Evolutionary conservation across 2,113 vertebrate genomes (phyloP), one percentile per base, ranked within the genome.

Genomic region (Paramormyrops kingsleyae): DNA sequence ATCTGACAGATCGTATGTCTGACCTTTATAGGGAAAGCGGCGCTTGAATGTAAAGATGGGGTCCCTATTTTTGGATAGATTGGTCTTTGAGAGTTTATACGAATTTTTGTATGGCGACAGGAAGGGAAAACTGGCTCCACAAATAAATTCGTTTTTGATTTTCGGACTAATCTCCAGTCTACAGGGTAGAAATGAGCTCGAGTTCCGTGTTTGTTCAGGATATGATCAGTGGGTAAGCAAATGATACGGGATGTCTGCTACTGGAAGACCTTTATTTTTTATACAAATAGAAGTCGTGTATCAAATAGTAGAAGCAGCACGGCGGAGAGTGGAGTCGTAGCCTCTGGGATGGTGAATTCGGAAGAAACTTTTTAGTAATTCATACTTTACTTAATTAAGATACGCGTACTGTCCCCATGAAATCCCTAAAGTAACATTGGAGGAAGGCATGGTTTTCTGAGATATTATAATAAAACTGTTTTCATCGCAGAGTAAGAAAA

Each of bases 361-460:
- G 31, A 17, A 13, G 35, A 88, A 88, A 59, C 56, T 87, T 56
- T 66, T 35, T 66, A 39, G 13, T 15, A 39, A 49, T 66, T 24
- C 42, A 10, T 59, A 31, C 35, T 80, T 56, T 12, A 35, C 94
- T 97, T 97, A 97, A 97, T 96, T 96, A 97, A 97, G 94, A 96
- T 94, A 96, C 95, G 91, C 46, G 94, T 94, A 92, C 92, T 90
- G 96, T 97, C 95, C 92, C 96, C 96, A 97, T 97, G 96, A 97
- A 92, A 97, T 97, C 95, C 89, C 94, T 95, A 94, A 91, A 88
- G 94, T 95, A 94, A 92, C 95, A 95, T 95, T 92, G 94, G 91
- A 93, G 94, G 90, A 87, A 88, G 90, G 94, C 93, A 88, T 90
- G 94, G 95, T 96, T 96, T 96, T 94, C 96, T 96, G 94, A 92